Conservation (phyloP, 2,888 invertebrate species). For the Pristionchus arcanus region DNA sequence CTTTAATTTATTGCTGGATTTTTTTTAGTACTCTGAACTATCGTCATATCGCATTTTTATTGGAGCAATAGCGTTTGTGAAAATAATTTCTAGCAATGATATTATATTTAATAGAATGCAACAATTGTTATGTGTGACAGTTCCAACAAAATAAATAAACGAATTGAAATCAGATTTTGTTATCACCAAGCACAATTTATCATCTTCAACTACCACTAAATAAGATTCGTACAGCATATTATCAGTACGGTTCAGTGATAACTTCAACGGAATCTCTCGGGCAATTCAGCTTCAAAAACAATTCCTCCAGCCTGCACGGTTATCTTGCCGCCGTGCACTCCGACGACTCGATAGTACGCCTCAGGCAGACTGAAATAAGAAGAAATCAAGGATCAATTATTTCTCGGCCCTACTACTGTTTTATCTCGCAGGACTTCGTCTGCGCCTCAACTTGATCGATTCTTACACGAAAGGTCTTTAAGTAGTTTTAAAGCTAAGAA, state of each 20-base stretch:
- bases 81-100: too few species aligned
- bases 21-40: too few species aligned
- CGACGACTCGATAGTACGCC: not conserved
- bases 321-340: not conserved
- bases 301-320: not conserved
- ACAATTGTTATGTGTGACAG: too few species aligned
- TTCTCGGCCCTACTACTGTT: not conserved
- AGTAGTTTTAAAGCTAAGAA: too few species aligned
- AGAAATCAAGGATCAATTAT: not conserved
- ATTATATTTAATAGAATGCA: too few species aligned
- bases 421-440: not conserved
- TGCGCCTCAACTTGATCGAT: not conserved
- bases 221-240: not conserved
- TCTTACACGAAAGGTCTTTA: too few species aligned
- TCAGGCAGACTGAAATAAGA: not conserved
- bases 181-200: too few species aligned
- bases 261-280: not conserved
- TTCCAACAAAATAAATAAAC: too few species aligned
- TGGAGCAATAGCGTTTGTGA: too few species aligned
- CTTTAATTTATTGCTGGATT: too few species aligned
- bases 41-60: too few species aligned
- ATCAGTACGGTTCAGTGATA: not conserved
- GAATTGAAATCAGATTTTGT: too few species aligned
- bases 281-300: not conserved
- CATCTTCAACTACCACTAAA: not conserved